Base-by-base conservation (phyloP, 2,797 vertebrate species). In the Etheostoma nigrum region DNA sequence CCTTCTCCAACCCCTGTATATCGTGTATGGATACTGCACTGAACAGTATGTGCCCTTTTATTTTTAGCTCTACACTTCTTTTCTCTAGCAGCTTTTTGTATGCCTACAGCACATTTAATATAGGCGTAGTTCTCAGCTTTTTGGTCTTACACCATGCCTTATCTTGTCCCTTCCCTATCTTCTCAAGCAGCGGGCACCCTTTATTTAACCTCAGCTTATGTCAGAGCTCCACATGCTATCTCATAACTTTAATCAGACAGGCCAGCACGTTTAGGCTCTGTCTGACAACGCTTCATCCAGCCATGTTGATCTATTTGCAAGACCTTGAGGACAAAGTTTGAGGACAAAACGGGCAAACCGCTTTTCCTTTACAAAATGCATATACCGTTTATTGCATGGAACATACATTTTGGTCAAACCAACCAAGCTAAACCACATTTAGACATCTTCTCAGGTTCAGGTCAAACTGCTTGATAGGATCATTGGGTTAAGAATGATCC, bases 231-330 rank as follows among this genome's bases (percentile, higher is more conserved):
- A 11, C 30, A 57, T 77, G 36, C 57, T 72, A 79, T 86, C 76
- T 85, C 82, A 67, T 64, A 79, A 72, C 78, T 78, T 57, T 84
- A 84, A 87, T 88, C 88, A 64, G 67, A 49, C 62, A 40, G 59
- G 51, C 60, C 54, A 60, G 65, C 49, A 58, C 33, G 5, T 78
- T 72, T 81, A 48, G n/a, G 5, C 64, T 67, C 16, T 18, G 59
- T 71, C 59, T 78, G 67, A 63, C 49, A 61, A 47, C 2, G 4
- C 73, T 77, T 62, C 65, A 60, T 30, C 18, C 48, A 18, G 53
- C 53, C 0, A 16, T 25, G 18, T 44, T 3, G 23, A 25, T 30
- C 48, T 27, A 19, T 49, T 74, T 21, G 33, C 51, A 63, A 62
- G 77, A 67, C 33, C 27, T 68, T n/a, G n/a, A n/a, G n/a, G n/a